A percentile compares a stretch with the other conserved stretches of the same genome.
Conservation (phyloP, 2,888 invertebrate genomes). For the Nysson spinosus region DNA sequence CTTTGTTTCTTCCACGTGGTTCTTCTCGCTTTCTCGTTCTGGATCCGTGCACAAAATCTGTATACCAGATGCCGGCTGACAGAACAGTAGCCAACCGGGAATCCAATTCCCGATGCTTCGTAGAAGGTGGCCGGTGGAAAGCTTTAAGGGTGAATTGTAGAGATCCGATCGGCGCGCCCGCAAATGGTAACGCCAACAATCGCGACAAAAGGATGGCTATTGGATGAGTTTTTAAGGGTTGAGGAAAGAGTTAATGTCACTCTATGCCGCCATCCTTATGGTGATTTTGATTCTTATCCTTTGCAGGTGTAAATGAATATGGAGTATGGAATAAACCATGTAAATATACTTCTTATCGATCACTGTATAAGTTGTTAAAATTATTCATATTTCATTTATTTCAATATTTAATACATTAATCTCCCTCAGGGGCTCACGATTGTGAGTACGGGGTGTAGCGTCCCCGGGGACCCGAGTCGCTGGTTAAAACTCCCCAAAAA, state of each 20-base stretch:
- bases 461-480: no score
- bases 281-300: constrained; percentile 67
- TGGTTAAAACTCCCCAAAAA: no score
- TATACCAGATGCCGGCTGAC: constrained; percentile 40
- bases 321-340: no score
- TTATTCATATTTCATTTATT: no score
- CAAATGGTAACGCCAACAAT: constrained; percentile 54
- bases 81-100: constrained; percentile 57
- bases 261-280: constrained; percentile 48
- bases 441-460: no score
- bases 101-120: constrained; percentile 42
- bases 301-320: constrained; percentile 50
- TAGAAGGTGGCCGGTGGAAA: constrained; percentile 25
- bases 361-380: no score
- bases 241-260: constrained; percentile 36
- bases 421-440: no score
- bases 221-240: constrained; percentile 49
- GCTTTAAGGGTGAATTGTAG: constrained; percentile 43
- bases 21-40: background rate
- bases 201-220: constrained; percentile 50
- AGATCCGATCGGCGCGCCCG: constrained; percentile 57
- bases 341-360: no score
- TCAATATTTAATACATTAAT: no score
- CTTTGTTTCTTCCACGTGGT: constrained; percentile 2
- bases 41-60: constrained; percentile 32